Base-by-base conservation (phyloP, 1,140 invertebrate genomes). In the Drosophila nannoptera region DNA sequence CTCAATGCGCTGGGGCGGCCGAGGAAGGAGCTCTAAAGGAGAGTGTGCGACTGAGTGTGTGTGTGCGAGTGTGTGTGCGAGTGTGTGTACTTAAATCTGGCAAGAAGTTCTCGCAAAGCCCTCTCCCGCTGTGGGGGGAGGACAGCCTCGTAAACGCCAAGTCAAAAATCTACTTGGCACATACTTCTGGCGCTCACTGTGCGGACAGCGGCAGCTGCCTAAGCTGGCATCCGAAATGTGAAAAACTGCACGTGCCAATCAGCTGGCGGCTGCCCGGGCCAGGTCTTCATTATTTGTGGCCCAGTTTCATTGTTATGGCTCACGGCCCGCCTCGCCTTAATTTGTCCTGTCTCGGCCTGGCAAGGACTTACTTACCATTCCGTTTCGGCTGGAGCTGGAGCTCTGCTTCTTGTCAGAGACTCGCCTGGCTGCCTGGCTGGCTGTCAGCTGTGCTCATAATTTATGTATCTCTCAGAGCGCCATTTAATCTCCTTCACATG, bases 141-240 rank as follows among this genome's bases (percentile, higher is more conserved):
- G 59, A 65, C 42, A 63, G 62, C 68, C 54, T 72, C 72, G 58
- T 62, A 73, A 74, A 75, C 67, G 74, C 53, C 75, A 86, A 84
- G 81, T 84, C 81, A 80, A 84, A 86, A 87, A 86, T 86, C 81
- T 77, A 77, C 77, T 86, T 86, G 77, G 74, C 81, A 77, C 75
- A 86, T 81, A 86, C 81, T 86, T 86, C 81, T 65, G 59, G 72
- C 72, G 16, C 59, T 62, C 52, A 61, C 12, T 68, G 32, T 71
- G 50, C 35, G 35, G n/a, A 29, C 31, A 31, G n/a, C 16, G 48
- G 22, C 22, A 22, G 22, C 22, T 22, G 77, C 53, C 63, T 81
- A 74, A 81, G 66, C 78, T 59, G 62, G 7, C 54, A 68, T 55
- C 40, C 56, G 62, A 60, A 8, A 55, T 43, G 42, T 49, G 48